Evolutionary conservation across 2,113 vertebrate genomes (phyloP).

Genomic region (Egretta garzetta): DNA sequence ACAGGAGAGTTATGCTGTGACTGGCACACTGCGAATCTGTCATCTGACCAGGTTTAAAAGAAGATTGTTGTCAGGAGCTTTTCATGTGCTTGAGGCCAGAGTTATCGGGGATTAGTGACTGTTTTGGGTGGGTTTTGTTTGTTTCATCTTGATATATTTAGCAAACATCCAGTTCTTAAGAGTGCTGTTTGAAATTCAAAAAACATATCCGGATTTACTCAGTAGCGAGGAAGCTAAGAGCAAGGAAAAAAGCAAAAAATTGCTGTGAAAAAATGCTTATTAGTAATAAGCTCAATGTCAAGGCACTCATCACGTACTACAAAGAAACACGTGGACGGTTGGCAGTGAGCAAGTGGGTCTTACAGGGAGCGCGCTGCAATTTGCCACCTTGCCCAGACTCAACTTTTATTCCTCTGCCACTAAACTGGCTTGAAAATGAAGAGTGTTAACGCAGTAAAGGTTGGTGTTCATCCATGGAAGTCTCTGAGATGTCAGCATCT

Average conservation of each 20-base stretch:
- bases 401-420: neutral
- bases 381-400: neutral
- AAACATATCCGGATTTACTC: neutral
- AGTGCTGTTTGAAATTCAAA: neutral
- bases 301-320: neutral
- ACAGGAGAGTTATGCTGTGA: neutral
- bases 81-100: neutral
- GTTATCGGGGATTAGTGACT: neutral
- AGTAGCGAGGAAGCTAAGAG: neutral
- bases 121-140: neutral
- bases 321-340: neutral
- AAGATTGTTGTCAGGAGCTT: neutral
- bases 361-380: neutral
- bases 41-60: neutral
- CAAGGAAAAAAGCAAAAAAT: neutral
- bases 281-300: constrained; percentile 4
- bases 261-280: neutral
- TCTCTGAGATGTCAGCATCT: neutral
- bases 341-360: neutral
- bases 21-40: accelerated
- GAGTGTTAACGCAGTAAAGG: neutral
- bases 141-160: neutral
- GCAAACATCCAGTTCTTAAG: neutral
- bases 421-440: neutral
- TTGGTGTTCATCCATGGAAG: neutral